Base-by-base conservation (phyloP, 2,888 invertebrate species). In the Phyllotreta striolata region DNA sequence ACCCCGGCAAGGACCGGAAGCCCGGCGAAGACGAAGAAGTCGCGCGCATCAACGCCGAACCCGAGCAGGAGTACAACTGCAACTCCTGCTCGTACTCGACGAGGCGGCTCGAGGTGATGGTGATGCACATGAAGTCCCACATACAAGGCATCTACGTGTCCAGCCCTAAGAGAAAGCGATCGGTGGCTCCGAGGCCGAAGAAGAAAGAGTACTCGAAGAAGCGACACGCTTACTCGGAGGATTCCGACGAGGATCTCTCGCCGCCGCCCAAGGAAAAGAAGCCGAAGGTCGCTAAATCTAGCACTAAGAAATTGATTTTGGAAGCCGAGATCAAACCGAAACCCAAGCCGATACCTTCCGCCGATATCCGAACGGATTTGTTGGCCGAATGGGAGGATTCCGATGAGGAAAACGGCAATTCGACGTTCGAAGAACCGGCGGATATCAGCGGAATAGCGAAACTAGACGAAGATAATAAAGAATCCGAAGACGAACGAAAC, bases 351-450 rank as follows among this genome's bases (percentile, higher is more conserved):
- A 84, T 85, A 4, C 24, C 24, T 4, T 3, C 2, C 63, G 54
- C 41, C n/a, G 88, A 89, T 78, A 86, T 91, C 70, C 87, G 88
- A 64, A 88, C 85, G 62, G 87, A 89, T 71, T 82, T 92, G 46
- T 80, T 92, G 62, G 91, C 91, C 0, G 92, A 93, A 75, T 93
- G 92, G 92, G 88, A 88, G 68, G 91, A 91, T 72, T 85, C 69
- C 24, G 72, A 70, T n/a, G 83, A 83, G 35, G 71, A 71, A 8
- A 43, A 62, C 8, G 52, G 47, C 7, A 58, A 13, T n/a, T 41
- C 55, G 7, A 43, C 41, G 9, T 52, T 52, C 13, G 52, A 52
- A 13, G 38, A 38, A 8, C 37, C 38, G 7, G 4, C 38, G 9
- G 49, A 58, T 34, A 12, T 12, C 2, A 58, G 47, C 1, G 34